Conservation (phyloP, 2,888 invertebrate genomes). For the Chrysopilus asiliformis region DNA sequence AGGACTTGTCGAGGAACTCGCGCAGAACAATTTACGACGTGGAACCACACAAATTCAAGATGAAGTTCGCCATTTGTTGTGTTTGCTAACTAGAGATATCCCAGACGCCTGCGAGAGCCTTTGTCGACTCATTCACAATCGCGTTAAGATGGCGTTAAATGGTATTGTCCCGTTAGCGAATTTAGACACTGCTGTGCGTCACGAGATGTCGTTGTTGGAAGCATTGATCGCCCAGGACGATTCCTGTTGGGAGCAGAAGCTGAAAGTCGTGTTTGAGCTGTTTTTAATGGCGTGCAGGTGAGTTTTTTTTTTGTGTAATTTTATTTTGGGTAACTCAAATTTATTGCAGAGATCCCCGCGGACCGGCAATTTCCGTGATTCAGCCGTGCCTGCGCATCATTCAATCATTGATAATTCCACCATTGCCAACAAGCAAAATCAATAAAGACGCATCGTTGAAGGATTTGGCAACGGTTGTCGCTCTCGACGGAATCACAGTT, state of each 20-base stretch:
- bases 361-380: constrained; percentile 78
- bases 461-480: constrained; percentile 40
- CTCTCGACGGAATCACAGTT: constrained; percentile 50
- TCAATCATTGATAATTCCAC: constrained; percentile 63
- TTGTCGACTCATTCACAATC: constrained; percentile 55
- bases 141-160: constrained; percentile 67
- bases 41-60: constrained; percentile 76
- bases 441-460: constrained; percentile 42
- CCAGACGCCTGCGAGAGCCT: constrained; percentile 54
- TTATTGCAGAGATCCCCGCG: constrained; percentile 45
- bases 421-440: constrained; percentile 41
- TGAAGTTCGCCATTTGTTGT: constrained; percentile 78
- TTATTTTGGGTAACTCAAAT: constrained; percentile 39
- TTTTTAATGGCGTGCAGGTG: constrained; percentile 63
- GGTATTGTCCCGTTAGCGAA: constrained; percentile 64
- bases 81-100: constrained; percentile 80
- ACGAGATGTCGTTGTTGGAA: constrained; percentile 78
- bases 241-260: constrained; percentile 86
- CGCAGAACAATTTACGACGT: constrained; percentile 78
- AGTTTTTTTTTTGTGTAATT: constrained; percentile 11
- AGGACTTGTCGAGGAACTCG: constrained; percentile 78
- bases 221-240: constrained; percentile 85
- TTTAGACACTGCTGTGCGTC: constrained; percentile 63
- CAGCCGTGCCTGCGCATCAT: constrained; percentile 88
- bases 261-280: constrained; percentile 75